Conservation (phyloP, 2,797 vertebrate genomes). For the Thunnus albacares region DNA sequence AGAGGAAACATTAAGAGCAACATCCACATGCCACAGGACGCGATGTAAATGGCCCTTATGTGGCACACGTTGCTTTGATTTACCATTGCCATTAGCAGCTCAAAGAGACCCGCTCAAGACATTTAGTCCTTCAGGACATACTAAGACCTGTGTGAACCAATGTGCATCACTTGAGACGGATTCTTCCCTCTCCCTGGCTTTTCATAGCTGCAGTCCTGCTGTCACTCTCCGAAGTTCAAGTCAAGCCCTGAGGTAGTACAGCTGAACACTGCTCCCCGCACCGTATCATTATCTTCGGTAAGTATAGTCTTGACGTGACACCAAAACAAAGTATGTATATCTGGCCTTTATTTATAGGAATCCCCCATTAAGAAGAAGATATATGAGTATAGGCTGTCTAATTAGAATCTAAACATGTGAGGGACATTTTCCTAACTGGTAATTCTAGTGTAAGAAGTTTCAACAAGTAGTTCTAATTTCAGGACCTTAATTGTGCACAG, state of each 20-base stretch:
- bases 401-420: conserved; percentile 79
- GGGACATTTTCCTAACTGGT: conserved; percentile 71
- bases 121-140: conserved; percentile 63
- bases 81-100: conserved; percentile 73
- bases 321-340: conserved; percentile 77
- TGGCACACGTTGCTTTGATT: conserved; percentile 74
- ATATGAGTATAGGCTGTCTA: conserved; percentile 75
- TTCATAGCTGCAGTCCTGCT: conserved; percentile 52
- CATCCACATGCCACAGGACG: conserved; percentile 66
- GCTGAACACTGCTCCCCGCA: conserved; percentile 68
- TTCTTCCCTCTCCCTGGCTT: conserved; percentile 32
- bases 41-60: conserved; percentile 73
- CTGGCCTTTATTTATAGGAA: conserved; percentile 80
- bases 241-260: conserved; percentile 68
- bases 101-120: conserved; percentile 68
- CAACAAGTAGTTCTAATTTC: conserved; percentile 71
- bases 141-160: conserved; percentile 46
- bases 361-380: conserved; percentile 79
- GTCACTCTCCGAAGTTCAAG: conserved; percentile 66
- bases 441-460: conserved; percentile 72
- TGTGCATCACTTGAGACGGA: conserved; percentile 33
- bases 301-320: conserved; percentile 82
- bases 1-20: conserved; percentile 74
- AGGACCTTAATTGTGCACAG: conserved; percentile 75
- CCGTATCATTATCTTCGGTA: conserved; percentile 81